phyloP scores from a whole-genome alignment of 1,140 invertebrate species.

The Marisa cornuarietis region DNA sequence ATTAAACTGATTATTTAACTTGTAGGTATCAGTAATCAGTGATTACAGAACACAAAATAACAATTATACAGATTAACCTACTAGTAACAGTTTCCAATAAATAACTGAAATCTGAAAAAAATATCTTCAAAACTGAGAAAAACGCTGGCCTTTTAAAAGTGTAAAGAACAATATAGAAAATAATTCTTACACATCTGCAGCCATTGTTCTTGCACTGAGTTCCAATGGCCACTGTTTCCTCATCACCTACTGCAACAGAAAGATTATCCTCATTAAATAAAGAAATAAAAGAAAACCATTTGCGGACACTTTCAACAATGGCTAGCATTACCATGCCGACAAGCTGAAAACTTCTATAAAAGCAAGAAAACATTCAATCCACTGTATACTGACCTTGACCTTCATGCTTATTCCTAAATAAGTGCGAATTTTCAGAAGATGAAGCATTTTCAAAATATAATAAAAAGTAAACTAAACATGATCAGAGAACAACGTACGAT shows the following conservation, averaged over 20 bases:
- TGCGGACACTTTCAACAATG: neutral
- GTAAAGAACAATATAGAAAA: conserved; percentile 1
- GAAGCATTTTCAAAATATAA: no score
- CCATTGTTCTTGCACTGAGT: conserved; percentile 89
- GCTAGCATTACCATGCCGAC: no score
- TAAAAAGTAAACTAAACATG: no score
- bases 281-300: no score
- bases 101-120: neutral
- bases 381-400: no score
- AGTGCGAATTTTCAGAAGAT: no score
- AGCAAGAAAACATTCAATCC: neutral
- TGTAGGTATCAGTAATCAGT: neutral
- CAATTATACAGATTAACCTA: neutral
- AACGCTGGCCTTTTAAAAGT: neutral
- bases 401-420: no score
- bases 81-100: no score
- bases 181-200: conserved; percentile 74
- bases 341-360: conserved; percentile 9
- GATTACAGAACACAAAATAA: neutral
- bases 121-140: neutral
- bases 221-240: conserved; percentile 71
- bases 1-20: neutral
- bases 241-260: conserved; percentile 37
- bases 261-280: neutral
- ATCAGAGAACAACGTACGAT: no score